Evolutionary conservation across 1,140 invertebrate species (phyloP).

Genomic region (Idris sp.): DNA sequence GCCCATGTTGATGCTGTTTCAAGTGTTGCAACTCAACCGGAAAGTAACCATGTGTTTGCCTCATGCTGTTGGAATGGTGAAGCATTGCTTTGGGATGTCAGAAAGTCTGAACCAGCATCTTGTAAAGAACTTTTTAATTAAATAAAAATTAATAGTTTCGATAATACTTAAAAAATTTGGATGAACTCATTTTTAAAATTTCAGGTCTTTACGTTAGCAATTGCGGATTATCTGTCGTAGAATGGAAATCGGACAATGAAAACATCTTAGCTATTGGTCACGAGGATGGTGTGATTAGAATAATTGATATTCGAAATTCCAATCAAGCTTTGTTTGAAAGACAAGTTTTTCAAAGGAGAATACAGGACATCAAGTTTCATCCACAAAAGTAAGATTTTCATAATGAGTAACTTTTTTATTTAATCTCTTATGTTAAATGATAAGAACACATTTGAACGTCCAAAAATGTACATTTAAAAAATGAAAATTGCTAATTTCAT

Average conservation of each 20-base stretch:
- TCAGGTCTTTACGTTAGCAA: constrained; percentile 66
- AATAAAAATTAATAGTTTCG: too few relatives aligned
- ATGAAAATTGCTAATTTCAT: too few relatives aligned
- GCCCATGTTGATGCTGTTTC: constrained; percentile 70
- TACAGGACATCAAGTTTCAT: constrained; percentile 70
- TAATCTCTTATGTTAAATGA: constrained; percentile 1
- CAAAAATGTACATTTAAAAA: too few relatives aligned
- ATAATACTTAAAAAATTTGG: too few relatives aligned
- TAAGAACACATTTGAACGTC: background rate
- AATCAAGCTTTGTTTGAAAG: constrained; percentile 43
- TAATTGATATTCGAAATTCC: constrained; percentile 68
- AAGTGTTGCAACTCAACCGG: constrained; percentile 64
- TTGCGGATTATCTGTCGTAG: constrained; percentile 61
- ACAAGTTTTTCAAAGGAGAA: constrained; percentile 50
- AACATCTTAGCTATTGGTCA: constrained; percentile 69
- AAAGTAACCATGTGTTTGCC: constrained; percentile 64
- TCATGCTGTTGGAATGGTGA: constrained; percentile 69
- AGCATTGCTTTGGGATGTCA: constrained; percentile 71
- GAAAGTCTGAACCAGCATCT: constrained; percentile 67
- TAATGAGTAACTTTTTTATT: background rate
- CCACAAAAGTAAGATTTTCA: constrained; percentile 65
- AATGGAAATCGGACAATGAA: constrained; percentile 67
- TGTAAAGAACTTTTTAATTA: too few relatives aligned
- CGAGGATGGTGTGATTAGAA: constrained; percentile 62
- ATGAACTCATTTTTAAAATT: constrained; percentile 32